These are phyloP conservation scores for Hystrix cristata DNA, from an alignment of 2,113 vertebrate genomes.

Conservation along the genomic window DNA sequence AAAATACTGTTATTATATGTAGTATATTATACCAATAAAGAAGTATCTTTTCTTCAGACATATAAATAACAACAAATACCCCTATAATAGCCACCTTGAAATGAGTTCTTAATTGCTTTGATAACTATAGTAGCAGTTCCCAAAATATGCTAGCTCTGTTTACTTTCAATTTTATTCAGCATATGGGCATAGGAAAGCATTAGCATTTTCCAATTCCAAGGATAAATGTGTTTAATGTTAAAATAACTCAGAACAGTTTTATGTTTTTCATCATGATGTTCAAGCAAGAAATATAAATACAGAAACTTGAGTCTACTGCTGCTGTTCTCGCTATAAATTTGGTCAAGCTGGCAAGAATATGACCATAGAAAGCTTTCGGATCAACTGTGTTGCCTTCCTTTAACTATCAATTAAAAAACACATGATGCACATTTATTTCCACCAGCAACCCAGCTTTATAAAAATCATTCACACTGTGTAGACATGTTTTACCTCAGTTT, in stretches of 20 bases:
- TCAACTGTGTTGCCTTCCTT: slow-evolving; percentile 54
- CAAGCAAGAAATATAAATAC: slow-evolving; percentile 78
- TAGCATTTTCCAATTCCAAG: slow-evolving; percentile 81
- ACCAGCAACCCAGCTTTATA: slow-evolving; percentile 22
- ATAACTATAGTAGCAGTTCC: slow-evolving; percentile 79
- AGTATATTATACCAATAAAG: slow-evolving; percentile 45
- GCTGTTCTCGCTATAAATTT: slow-evolving; percentile 67
- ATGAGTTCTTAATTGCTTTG: slow-evolving; percentile 82
- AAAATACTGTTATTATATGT: slow-evolving; percentile 57
- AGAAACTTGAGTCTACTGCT: slow-evolving; percentile 70
- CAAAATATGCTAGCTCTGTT: slow-evolving; percentile 82
- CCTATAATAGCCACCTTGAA: slow-evolving; percentile 80
- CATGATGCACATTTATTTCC: slow-evolving; percentile 13
- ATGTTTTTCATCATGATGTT: slow-evolving; percentile 79
- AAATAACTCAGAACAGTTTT: slow-evolving; percentile 83
- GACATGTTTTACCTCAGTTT: slow-evolving; percentile 22
- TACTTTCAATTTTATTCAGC: slow-evolving; percentile 84
- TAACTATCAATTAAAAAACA: slow-evolving; percentile 41
- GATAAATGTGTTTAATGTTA: slow-evolving; percentile 83
- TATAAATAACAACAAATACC: slow-evolving; percentile 81
- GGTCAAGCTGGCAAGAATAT: slow-evolving; percentile 52
- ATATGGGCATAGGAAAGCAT: slow-evolving; percentile 85
- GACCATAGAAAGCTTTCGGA: neutral
- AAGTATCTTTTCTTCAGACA: slow-evolving; percentile 46
- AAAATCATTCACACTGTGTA: slow-evolving; percentile 31